These are phyloP conservation scores for Ellobius talpinus DNA, from an alignment of 2,113 vertebrate genomes.

Conservation along the genomic window DNA sequence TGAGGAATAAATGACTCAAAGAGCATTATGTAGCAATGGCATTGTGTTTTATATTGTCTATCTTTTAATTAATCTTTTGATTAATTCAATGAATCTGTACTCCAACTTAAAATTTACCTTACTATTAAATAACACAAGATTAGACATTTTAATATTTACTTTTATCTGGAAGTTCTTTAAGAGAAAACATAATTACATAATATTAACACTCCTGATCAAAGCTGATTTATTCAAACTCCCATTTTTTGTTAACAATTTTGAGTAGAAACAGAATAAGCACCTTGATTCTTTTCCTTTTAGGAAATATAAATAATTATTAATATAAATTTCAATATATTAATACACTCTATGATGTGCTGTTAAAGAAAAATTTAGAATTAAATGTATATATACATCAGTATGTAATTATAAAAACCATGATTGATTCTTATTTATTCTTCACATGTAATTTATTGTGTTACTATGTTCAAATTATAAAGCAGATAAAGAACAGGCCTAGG, in stretches of 20 bases:
- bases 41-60: not conserved
- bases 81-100: not conserved
- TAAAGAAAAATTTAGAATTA: not conserved
- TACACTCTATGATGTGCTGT: not conserved
- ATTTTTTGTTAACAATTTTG: not conserved
- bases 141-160: not conserved
- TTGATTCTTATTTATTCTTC: not conserved
- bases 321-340: not conserved
- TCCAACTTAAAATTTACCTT: not conserved
- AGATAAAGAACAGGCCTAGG: not conserved
- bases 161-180: not conserved
- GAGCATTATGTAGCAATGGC: not conserved
- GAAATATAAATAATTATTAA: not conserved
- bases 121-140: not conserved
- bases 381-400: not conserved
- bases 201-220: not conserved
- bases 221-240: not conserved
- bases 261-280: not conserved
- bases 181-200: not conserved
- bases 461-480: not conserved
- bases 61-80: not conserved
- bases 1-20: not conserved
- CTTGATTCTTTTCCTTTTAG: not conserved
- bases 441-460: not conserved
- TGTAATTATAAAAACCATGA: not conserved